A percentile compares a stretch with the other conserved stretches of the same genome.
These are phyloP conservation scores for Stegodyphus dumicola DNA, from an alignment of 1,140 invertebrate species.

Conservation along the genomic window DNA sequence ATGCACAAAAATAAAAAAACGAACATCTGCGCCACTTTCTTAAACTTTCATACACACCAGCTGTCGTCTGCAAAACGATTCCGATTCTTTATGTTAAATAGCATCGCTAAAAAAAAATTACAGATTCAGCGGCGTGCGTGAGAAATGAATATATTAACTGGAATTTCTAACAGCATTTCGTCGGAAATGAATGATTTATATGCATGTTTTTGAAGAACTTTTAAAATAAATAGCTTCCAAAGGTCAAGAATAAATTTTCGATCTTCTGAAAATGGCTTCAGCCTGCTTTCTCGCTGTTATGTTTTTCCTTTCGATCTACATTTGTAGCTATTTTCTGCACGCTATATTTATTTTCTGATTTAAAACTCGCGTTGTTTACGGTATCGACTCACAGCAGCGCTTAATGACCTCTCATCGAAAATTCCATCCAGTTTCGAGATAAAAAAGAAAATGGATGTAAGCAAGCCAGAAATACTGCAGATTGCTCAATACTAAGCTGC, in stretches of 20 bases:
- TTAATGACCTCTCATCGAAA: no score
- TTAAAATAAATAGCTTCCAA: background rate
- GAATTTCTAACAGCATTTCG: background rate
- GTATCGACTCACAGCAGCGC: no score
- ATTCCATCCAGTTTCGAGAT: no score
- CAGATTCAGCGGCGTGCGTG: constrained; percentile 2
- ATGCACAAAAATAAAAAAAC: background rate
- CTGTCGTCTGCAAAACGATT: constrained; percentile 13
- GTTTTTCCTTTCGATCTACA: no score
- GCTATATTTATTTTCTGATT: background rate
- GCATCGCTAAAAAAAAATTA: background rate
- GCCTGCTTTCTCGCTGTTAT: no score
- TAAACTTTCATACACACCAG: constrained; percentile 16
- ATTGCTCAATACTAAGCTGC: no score
- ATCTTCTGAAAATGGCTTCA: background rate
- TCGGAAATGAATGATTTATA: constrained; percentile 18
- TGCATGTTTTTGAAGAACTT: constrained; percentile 1
- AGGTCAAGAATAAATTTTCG: constrained; percentile 12
- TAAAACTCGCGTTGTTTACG: no score
- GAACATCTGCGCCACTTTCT: background rate
- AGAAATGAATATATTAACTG: constrained; percentile 43
- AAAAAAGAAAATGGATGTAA: no score
- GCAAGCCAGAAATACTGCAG: no score
- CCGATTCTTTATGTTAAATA: constrained; percentile 22
- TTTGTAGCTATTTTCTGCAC: background rate